These are phyloP conservation scores for Acanthochromis polyacanthus DNA, from an alignment of 2,113 vertebrate genomes.

Conservation along the genomic window DNA sequence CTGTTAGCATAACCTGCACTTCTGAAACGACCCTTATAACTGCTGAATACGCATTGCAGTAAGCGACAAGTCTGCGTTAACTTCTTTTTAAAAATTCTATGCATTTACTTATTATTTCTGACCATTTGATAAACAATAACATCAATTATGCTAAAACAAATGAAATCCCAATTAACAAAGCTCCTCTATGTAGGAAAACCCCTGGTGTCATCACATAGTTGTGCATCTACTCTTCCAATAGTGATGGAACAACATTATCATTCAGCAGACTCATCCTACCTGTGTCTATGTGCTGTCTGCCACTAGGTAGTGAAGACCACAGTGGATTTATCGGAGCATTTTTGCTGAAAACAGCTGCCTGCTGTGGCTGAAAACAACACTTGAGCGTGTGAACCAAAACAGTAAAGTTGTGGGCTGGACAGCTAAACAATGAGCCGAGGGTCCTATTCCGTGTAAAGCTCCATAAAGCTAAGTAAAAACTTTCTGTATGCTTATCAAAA, in stretches of 20 bases:
- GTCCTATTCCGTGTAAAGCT: neutral
- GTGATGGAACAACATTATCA: neutral
- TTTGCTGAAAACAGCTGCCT: conserved; percentile 2
- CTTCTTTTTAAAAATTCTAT: no score
- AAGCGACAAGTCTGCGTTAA: no score
- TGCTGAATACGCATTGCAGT: no score
- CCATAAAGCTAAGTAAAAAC: neutral
- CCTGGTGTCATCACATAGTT: neutral
- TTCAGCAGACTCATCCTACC: conserved; percentile 5
- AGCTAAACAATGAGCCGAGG: neutral
- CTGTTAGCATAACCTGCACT: no score
- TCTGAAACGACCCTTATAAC: no score
- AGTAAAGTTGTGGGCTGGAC: neutral
- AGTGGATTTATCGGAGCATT: conserved; percentile 4
- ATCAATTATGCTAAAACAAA: no score
- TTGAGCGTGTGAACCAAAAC: neutral
- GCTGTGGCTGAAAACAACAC: conserved; percentile 1
- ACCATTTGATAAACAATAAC: no score
- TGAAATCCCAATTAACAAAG: no score
- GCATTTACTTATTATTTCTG: no score
- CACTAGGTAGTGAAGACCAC: neutral
- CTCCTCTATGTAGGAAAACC: no score
- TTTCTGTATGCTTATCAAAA: neutral
- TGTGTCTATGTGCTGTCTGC: neutral
- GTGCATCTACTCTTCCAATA: neutral